These are phyloP conservation scores for Sinocyclocheilus anophthalmus DNA, from an alignment of 2,113 vertebrate species.

Conservation along the genomic window DNA sequence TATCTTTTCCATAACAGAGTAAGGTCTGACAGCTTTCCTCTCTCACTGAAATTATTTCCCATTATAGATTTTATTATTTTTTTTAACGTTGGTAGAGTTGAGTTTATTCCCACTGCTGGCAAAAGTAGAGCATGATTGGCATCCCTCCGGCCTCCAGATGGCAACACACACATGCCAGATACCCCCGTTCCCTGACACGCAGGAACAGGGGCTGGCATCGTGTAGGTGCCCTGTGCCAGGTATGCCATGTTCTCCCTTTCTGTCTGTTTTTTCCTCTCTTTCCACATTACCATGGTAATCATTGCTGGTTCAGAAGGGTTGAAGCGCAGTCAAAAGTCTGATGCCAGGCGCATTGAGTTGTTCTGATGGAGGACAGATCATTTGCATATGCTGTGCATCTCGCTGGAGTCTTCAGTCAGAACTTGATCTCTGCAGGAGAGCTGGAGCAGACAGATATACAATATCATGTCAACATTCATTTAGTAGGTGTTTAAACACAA, in stretches of 20 bases:
- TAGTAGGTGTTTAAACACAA: background rate
- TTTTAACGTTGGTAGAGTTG: conserved; percentile 38
- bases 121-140: conserved; percentile 56
- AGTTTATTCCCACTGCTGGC: conserved; percentile 40
- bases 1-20: background rate
- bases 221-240: conserved; percentile 55
- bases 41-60: background rate
- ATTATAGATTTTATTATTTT: conserved; percentile 5
- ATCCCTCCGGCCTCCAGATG: conserved; percentile 73
- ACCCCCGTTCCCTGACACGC: conserved; percentile 50
- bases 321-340: background rate
- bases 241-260: conserved; percentile 41
- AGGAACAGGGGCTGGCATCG: conserved; percentile 65
- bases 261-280: conserved; percentile 6
- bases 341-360: background rate
- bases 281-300: background rate
- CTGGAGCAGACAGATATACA: background rate
- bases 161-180: conserved; percentile 66
- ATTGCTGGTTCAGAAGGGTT: background rate
- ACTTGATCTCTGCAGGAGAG: background rate
- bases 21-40: background rate
- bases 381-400: conserved; percentile 41
- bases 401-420: background rate
- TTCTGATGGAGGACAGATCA: conserved; percentile 2
- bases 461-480: background rate